A percentile compares a stretch with the other conserved stretches of the same genome.
phyloP scores from a whole-genome alignment of 1,140 invertebrate genomes.

The Drosophila dunni region DNA sequence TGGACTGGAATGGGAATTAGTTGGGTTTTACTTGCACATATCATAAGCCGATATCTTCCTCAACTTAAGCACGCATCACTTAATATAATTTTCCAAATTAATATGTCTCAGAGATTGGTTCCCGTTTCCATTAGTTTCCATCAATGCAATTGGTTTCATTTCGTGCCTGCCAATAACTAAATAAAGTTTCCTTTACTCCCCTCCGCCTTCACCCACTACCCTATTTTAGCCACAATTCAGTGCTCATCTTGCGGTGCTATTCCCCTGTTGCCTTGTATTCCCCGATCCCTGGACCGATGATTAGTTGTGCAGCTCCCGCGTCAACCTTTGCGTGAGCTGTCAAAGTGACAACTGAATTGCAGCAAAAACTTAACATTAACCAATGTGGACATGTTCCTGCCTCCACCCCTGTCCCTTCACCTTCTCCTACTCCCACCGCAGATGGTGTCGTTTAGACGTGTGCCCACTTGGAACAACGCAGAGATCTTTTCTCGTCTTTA shows the following conservation, averaged over 20 bases:
- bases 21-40: not conserved
- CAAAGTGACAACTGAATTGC: constrained; percentile 80
- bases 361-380: constrained; percentile 63
- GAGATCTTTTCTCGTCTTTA: constrained; percentile 29
- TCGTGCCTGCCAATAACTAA: constrained; percentile 73
- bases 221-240: not conserved
- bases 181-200: not conserved
- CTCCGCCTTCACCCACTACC: no score
- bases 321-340: constrained; percentile 81
- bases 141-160: constrained; percentile 38
- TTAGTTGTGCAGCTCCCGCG: constrained; percentile 55
- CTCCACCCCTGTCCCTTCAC: constrained; percentile 7
- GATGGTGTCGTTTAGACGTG: constrained; percentile 26
- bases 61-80: not conserved
- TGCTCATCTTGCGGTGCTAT: constrained; percentile 10
- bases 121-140: constrained; percentile 35
- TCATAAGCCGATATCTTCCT: constrained; percentile 4
- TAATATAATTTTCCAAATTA: constrained; percentile 37
- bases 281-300: constrained; percentile 39
- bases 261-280: constrained; percentile 10
- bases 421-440: not conserved
- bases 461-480: constrained; percentile 29
- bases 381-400: constrained; percentile 60
- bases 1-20: not conserved
- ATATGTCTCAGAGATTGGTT: constrained; percentile 12